These are phyloP conservation scores for Meiosimyza platycephala DNA, from an alignment of 2,888 invertebrate genomes.

Conservation along the genomic window DNA sequence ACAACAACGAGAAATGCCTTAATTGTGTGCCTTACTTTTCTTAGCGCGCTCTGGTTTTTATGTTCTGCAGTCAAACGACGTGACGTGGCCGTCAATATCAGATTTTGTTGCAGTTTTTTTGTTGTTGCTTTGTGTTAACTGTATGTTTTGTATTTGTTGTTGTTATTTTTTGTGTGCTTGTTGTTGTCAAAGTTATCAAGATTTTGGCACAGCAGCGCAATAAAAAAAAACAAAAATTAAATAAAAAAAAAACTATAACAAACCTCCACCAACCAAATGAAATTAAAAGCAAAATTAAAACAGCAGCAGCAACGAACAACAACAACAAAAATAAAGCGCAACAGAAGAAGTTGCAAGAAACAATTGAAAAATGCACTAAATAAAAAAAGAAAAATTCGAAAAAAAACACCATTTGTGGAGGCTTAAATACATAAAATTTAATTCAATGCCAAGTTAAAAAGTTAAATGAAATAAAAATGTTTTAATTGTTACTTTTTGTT, in stretches of 20 bases:
- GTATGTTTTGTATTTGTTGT: background rate
- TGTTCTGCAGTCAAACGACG: slow-evolving; percentile 9
- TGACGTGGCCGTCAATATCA: slow-evolving; percentile 40
- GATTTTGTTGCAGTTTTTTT: slow-evolving; percentile 39
- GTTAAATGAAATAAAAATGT: background rate
- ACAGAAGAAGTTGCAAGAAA: too few species aligned
- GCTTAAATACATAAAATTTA: slow-evolving; percentile 8
- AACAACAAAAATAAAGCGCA: background rate
- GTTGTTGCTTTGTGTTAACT: slow-evolving; percentile 41
- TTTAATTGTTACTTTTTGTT: slow-evolving; percentile 9
- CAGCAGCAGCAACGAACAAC: slow-evolving; percentile 26
- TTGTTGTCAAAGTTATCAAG: slow-evolving; percentile 43
- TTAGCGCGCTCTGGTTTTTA: slow-evolving; percentile 33
- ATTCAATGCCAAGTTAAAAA: background rate
- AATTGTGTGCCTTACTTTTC: slow-evolving; percentile 24
- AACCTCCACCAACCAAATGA: slow-evolving; percentile 21
- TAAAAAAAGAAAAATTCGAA: slow-evolving; percentile 35
- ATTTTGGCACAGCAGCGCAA: slow-evolving; percentile 26
- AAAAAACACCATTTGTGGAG: background rate
- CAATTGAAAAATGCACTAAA: background rate
- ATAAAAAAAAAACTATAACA: background rate
- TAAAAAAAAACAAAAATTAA: slow-evolving; percentile 24
- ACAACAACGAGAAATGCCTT: too few species aligned
- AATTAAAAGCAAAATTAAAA: slow-evolving; percentile 27
- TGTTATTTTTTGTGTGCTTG: background rate